phyloP scores from a whole-genome alignment of 2,888 invertebrate genomes.

The Andrena minutula region DNA sequence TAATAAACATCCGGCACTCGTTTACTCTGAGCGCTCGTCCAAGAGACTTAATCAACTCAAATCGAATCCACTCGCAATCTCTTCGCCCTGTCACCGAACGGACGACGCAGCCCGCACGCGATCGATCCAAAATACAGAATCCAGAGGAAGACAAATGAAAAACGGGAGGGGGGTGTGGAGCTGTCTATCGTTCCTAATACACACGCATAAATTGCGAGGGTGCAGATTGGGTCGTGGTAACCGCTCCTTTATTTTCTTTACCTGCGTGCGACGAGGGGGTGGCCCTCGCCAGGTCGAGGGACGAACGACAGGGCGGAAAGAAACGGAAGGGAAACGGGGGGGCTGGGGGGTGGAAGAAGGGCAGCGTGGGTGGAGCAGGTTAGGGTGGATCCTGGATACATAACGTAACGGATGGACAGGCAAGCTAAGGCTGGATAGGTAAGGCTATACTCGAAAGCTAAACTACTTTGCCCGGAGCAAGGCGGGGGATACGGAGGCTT shows the following conservation, averaged over 20 bases:
- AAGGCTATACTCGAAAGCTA: constrained; percentile 77
- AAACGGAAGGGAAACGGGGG: constrained; percentile 19
- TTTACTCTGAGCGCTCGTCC: too few species aligned
- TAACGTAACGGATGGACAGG: constrained; percentile 78
- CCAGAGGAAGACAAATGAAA: constrained; percentile 38
- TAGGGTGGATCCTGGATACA: constrained; percentile 75
- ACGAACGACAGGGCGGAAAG: constrained; percentile 10
- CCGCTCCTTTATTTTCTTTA: constrained; percentile 72
- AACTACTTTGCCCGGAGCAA: constrained; percentile 77
- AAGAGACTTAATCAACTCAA: background rate
- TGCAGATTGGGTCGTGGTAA: constrained; percentile 61
- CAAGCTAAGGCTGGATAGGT: constrained; percentile 76
- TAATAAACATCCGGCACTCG: too few species aligned
- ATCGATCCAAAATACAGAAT: constrained; percentile 37
- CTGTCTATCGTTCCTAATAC: constrained; percentile 22
- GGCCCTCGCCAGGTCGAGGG: constrained; percentile 9
- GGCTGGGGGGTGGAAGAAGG: constrained; percentile 13
- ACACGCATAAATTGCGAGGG: constrained; percentile 53
- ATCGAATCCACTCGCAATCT: constrained; percentile 6
- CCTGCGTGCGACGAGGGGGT: constrained; percentile 62
- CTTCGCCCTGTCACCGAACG: background rate
- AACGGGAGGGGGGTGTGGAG: background rate
- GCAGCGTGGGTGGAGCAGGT: constrained; percentile 34
- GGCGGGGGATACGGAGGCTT: constrained; percentile 74
- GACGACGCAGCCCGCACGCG: background rate